A percentile compares a stretch with the other conserved stretches of the same genome.
Conservation (phyloP, 2,113 vertebrate genomes). For the Scomber scombrus region DNA sequence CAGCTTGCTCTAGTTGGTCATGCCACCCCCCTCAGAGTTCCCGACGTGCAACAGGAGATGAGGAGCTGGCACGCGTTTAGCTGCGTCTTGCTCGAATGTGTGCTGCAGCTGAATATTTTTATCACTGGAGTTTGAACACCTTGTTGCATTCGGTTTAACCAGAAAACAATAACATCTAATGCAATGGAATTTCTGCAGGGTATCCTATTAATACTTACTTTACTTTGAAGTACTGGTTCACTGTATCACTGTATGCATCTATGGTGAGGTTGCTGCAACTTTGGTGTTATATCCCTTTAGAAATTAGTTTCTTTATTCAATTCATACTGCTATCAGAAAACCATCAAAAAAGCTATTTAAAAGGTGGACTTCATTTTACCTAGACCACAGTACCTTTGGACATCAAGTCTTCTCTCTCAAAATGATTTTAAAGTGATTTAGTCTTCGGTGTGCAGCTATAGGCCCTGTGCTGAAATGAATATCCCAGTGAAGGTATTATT, state of each 20-base stretch:
- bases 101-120: conserved; percentile 41
- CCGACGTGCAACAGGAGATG: conserved; percentile 79
- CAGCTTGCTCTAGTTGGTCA: conserved; percentile 75
- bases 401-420: conserved; percentile 24
- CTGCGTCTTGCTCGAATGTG: conserved; percentile 20
- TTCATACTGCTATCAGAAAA: conserved; percentile 37
- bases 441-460: conserved; percentile 42
- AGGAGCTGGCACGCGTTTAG: conserved; percentile 51
- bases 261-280: conserved; percentile 1
- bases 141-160: conserved; percentile 8
- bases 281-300: conserved; percentile 37
- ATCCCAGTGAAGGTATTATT: conserved; percentile 69
- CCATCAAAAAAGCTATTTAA: conserved; percentile 38
- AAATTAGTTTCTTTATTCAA: conserved; percentile 47
- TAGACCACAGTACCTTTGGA: conserved; percentile 45
- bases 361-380: conserved; percentile 45
- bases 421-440: conserved; percentile 36
- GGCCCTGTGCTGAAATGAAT: conserved; percentile 32
- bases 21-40: conserved; percentile 60
- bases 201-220: background rate
- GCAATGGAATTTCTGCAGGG: background rate
- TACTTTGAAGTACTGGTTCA: background rate
- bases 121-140: conserved; percentile 42
- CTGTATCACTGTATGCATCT: background rate
- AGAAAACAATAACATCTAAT: conserved; percentile 9